Conservation (phyloP, 2,888 invertebrate species). For the Agonopterix alstromeriana region DNA sequence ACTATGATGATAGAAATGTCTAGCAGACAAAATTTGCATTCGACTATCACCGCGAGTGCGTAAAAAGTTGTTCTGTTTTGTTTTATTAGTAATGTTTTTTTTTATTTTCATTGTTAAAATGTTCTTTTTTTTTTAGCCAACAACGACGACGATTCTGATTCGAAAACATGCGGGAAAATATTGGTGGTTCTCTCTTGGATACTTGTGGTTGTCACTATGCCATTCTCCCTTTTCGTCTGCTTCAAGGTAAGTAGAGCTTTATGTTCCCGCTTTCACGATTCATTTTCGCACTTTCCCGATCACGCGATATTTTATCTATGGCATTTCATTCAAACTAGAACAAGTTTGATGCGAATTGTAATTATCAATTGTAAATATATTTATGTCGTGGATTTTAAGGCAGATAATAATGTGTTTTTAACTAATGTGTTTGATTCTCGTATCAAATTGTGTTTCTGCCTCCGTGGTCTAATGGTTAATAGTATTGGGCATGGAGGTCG, state of each 20-base stretch:
- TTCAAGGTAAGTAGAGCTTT: constrained; percentile 84
- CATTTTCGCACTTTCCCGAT: too few relatives aligned
- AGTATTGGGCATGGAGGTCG: too few relatives aligned
- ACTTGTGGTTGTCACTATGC: constrained; percentile 89
- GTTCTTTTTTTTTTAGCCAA: constrained; percentile 58
- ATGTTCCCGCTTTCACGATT: too few relatives aligned
- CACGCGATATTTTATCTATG: too few relatives aligned
- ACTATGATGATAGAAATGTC: constrained; percentile 57
- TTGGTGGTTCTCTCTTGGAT: constrained; percentile 89
- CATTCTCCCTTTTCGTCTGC: constrained; percentile 93
- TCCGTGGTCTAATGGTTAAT: too few relatives aligned
- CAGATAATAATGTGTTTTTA: too few relatives aligned
- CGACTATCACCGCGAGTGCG: constrained; percentile 40
- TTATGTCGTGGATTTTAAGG: too few relatives aligned
- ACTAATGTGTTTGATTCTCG: too few relatives aligned
- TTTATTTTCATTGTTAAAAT: background rate
- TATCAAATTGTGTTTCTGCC: too few relatives aligned
- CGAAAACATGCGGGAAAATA: constrained; percentile 88
- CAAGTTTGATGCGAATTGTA: too few relatives aligned
- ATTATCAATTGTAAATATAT: too few relatives aligned
- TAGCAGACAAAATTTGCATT: constrained; percentile 56
- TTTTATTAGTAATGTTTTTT: background rate
- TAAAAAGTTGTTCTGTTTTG: constrained; percentile 1
- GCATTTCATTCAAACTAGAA: too few relatives aligned
- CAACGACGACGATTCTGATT: constrained; percentile 78